Evolutionary conservation across 1,140 invertebrate species (phyloP), one percentile per base, ranked within the genome.

Genomic region (Cataglyphis hispanica): DNA sequence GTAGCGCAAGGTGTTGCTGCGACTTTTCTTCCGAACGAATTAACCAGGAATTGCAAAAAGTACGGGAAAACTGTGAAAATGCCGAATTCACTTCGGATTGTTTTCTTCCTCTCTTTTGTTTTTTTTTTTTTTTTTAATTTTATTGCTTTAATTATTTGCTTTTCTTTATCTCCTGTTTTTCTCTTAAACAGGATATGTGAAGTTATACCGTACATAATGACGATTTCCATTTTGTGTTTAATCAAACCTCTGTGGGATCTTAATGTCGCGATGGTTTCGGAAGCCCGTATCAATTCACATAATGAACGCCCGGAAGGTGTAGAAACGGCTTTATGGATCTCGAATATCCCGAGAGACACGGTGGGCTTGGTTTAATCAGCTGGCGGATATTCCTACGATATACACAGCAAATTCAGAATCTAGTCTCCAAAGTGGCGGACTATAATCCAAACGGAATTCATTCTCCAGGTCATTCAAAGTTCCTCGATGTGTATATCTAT

Each of bases 291-390:
- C 88, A 89, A 89, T 89, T 87, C 86, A 84, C 78, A 75, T 84
- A 89, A 89, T 75, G 87, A 84, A 63, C 66, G 58, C 72, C 84
- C 85, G 66, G 74, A 61, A 83, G 88, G 53, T 69, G 37, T 58
- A 74, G 53, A 61, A 74, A 46, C 77, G 83, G 85, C 85, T 84
- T 89, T 85, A 89, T 80, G 84, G 76, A 86, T 83, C 78, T 88
- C 27, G 63, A 67, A 80, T 56, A 43, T 58, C 53, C 78, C 70
- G 53, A 43, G 88, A 58, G 88, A 87, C 78, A 58, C 27, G 67
- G 78, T 53, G 67, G 31, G 88, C 84, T 89, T 74, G 46, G 78
- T 84, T 90, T 90, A 90, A 90, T 90, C 89, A 89, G 89, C 84
- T 87, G 77, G 43, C 63, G 84, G 77, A 80, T 86, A 86, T 86